A percentile compares a stretch with the other conserved stretches of the same genome.
Conservation (phyloP, 2,113 vertebrate genomes). For the Neodon shergylaensis region DNA sequence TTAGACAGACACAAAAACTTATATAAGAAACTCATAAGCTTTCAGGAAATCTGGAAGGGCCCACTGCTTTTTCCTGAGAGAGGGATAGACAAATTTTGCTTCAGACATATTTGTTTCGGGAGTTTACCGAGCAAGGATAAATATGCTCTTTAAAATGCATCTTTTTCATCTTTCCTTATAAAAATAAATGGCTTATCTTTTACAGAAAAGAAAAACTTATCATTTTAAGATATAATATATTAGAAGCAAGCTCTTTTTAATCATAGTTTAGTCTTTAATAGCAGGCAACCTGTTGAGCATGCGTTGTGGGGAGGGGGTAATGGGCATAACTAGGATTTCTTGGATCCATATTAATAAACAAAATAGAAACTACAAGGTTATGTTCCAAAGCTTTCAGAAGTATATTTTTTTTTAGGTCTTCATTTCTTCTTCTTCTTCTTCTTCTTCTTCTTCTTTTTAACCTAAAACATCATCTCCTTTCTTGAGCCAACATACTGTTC, state of each 20-base stretch:
- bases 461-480: neutral
- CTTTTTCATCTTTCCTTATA: neutral
- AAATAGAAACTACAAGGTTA: neutral
- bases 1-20: constrained; percentile 28
- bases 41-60: constrained; percentile 19
- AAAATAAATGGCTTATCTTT: constrained; percentile 18
- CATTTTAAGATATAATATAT: neutral
- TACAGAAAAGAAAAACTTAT: neutral
- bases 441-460: neutral
- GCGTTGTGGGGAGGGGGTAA: neutral
- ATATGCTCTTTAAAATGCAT: neutral
- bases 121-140: neutral
- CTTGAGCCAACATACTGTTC: neutral
- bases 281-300: constrained; percentile 63
- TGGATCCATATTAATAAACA: neutral
- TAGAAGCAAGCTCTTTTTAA: neutral
- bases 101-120: constrained; percentile 13
- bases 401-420: neutral
- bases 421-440: neutral
- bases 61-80: neutral
- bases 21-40: constrained; percentile 20
- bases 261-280: constrained; percentile 16
- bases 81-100: neutral
- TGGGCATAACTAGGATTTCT: neutral
- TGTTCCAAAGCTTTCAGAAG: neutral